A percentile compares a stretch with the other conserved stretches of the same genome.
These are phyloP conservation scores for Magallana ariakensis DNA, from an alignment of 1,140 invertebrate genomes.

Conservation along the genomic window DNA sequence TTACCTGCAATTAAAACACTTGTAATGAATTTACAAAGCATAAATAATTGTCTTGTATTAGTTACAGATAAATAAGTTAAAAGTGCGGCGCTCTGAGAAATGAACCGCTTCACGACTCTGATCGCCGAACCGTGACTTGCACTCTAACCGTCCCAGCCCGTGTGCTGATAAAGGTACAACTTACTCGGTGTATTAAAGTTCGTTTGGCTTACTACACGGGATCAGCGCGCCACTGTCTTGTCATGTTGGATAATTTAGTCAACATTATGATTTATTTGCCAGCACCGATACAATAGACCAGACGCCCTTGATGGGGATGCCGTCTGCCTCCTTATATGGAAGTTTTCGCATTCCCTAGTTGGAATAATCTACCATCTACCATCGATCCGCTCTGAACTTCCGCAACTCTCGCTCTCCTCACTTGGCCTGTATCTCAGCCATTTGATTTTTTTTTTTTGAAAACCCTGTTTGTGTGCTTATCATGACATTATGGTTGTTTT, in stretches of 20 bases:
- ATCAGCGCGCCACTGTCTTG: neutral
- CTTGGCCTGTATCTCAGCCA: neutral
- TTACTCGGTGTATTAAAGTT: neutral
- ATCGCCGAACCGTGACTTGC: neutral
- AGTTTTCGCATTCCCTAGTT: neutral
- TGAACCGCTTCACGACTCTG: neutral
- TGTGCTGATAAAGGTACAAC: neutral
- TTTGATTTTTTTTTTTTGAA: neutral
- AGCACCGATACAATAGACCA: neutral
- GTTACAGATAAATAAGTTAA: conserved; percentile 7
- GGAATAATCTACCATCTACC: neutral
- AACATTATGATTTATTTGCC: neutral
- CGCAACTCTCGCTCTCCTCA: neutral
- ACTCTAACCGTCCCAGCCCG: neutral
- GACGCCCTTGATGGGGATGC: neutral
- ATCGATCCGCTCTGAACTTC: neutral
- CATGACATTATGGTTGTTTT: conserved; percentile 1
- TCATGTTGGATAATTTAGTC: neutral
- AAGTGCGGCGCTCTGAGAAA: conserved; percentile 1
- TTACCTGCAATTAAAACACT: neutral
- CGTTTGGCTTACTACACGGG: neutral
- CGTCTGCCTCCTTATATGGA: conserved; percentile 7
- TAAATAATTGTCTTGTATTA: conserved; percentile 17
- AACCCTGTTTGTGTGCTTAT: conserved; percentile 18
- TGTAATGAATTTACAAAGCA: conserved; percentile 27